Evolutionary conservation across 1,140 invertebrate species (phyloP).

Genomic region (Globodera rostochiensis): DNA sequence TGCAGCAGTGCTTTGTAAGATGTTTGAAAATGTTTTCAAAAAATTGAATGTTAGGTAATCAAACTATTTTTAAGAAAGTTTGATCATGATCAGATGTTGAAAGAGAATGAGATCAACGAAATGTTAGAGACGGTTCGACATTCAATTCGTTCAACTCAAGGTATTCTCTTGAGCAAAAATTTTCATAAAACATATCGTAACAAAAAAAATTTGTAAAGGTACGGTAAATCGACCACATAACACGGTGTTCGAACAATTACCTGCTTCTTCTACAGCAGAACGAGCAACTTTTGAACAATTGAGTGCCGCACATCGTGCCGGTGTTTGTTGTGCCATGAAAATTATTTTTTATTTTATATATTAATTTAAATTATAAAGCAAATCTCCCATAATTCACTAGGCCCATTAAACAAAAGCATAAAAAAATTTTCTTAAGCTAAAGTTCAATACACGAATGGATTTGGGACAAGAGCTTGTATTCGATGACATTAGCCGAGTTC

Average conservation of each 20-base stretch:
- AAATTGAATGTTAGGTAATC: too few relatives aligned
- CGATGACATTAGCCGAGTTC: background rate
- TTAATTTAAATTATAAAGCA: too few relatives aligned
- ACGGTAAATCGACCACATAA: background rate
- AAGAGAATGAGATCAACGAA: background rate
- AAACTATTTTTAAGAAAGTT: background rate
- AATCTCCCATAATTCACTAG: too few relatives aligned
- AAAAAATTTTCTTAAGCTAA: background rate
- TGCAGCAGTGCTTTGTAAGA: too few relatives aligned
- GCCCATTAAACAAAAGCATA: background rate
- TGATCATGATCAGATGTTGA: slow-evolving; percentile 1
- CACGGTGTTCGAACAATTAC: background rate
- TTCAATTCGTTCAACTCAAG: background rate
- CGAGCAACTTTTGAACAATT: background rate
- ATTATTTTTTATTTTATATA: too few relatives aligned
- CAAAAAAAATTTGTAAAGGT: too few relatives aligned
- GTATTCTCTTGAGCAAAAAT: background rate
- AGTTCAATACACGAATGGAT: background rate
- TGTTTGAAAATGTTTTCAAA: too few relatives aligned
- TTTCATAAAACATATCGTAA: background rate
- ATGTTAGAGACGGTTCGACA: background rate
- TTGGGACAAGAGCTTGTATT: background rate
- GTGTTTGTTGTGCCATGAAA: background rate
- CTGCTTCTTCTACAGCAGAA: background rate
- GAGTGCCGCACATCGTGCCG: background rate